Percentiles rank a stretch among this genome's conserved stretches.
These are phyloP conservation scores for Coboldia fuscipes DNA, from an alignment of 1,140 invertebrate species.

Conservation along the genomic window DNA sequence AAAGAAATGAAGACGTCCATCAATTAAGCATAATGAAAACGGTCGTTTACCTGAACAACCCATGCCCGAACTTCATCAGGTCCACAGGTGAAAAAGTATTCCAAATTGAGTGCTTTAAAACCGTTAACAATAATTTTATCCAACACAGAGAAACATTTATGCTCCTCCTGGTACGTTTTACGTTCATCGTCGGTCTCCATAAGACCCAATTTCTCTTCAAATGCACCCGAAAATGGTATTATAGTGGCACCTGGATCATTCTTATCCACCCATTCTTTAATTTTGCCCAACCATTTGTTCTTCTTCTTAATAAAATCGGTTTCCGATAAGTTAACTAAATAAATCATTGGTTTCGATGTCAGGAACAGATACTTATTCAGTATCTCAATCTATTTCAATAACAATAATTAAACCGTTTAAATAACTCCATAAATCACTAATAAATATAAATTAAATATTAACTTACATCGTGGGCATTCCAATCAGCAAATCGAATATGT, in stretches of 20 bases:
- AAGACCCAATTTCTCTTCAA: constrained; percentile 73
- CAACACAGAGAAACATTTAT: constrained; percentile 42
- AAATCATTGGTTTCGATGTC: constrained; percentile 96
- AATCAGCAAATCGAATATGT: constrained; percentile 79
- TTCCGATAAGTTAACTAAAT: constrained; percentile 92
- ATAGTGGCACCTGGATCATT: constrained; percentile 84
- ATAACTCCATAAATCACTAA: background rate
- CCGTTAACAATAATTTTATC: constrained; percentile 96
- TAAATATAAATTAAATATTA: constrained; percentile 3
- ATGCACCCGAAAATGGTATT: constrained; percentile 86
- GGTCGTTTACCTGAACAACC: constrained; percentile 57
- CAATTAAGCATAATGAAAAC: background rate
- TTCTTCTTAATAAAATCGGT: constrained; percentile 98
- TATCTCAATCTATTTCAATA: constrained; percentile 62
- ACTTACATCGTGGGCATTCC: constrained; percentile 83
- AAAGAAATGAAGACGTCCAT: background rate
- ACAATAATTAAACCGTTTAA: constrained; percentile 1
- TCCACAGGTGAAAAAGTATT: constrained; percentile 96
- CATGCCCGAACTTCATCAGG: constrained; percentile 98
- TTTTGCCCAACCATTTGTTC: constrained; percentile 95
- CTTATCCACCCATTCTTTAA: constrained; percentile 98
- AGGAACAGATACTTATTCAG: constrained; percentile 93
- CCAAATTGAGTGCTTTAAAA: constrained; percentile 84
- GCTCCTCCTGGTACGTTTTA: constrained; percentile 20
- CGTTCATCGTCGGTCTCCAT: constrained; percentile 56